Conservation (phyloP, 2,113 vertebrate species). For the Chiloscyllium plagiosum region DNA sequence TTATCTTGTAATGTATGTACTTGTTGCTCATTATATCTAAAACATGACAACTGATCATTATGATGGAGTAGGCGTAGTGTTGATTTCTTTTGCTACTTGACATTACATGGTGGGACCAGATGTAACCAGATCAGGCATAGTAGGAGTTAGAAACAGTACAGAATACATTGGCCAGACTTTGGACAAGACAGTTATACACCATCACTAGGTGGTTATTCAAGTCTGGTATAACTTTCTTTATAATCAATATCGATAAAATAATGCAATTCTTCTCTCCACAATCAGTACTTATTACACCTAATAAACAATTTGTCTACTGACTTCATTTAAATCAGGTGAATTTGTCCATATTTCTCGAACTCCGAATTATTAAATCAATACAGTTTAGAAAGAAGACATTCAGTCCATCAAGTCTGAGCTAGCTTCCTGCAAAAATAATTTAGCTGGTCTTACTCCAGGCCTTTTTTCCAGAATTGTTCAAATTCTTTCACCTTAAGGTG, state of each 20-base stretch:
- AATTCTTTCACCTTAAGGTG: no score
- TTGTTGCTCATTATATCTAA: conserved; percentile 20
- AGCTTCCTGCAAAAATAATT: no score
- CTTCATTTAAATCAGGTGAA: background rate
- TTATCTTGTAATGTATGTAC: conserved; percentile 34
- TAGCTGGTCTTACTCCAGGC: no score
- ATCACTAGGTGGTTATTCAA: background rate
- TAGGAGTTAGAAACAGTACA: background rate
- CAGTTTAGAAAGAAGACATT: no score
- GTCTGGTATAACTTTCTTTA: background rate
- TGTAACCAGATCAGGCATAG: background rate
- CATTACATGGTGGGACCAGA: conserved; percentile 11
- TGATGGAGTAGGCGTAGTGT: background rate
- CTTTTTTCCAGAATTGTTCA: no score
- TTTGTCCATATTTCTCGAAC: background rate
- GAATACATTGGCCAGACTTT: background rate
- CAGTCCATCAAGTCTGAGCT: no score
- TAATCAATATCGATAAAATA: background rate
- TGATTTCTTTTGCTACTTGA: conserved; percentile 27
- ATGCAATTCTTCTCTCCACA: background rate
- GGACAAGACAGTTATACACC: background rate
- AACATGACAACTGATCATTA: conserved; percentile 18
- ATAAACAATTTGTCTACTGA: background rate
- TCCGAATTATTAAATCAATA: no score
- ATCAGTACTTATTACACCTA: background rate